Conservation (phyloP, 2,888 invertebrate genomes). For the Drosophila formosana region DNA sequence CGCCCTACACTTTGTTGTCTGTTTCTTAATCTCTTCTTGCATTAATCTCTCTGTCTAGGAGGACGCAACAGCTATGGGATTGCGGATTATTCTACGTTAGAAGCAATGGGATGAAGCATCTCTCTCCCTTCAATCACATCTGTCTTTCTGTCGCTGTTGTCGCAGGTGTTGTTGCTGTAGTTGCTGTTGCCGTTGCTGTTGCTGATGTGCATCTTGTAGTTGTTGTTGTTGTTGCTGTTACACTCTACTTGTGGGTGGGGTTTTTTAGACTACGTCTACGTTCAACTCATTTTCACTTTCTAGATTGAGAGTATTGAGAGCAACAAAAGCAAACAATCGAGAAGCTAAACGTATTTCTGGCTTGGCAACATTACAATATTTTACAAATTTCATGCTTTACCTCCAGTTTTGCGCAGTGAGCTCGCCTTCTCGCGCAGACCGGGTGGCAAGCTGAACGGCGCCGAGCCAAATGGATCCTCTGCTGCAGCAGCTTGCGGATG, state of each 20-base stretch:
- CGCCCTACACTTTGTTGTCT: constrained; percentile 5
- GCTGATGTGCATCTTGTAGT: constrained; percentile 15
- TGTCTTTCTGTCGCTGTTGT: constrained; percentile 1
- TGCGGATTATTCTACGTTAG: constrained; percentile 10
- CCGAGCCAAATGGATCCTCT: constrained; percentile 92
- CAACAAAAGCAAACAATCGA: constrained; percentile 80
- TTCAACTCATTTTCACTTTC: constrained; percentile 76
- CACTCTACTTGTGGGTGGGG: constrained; percentile 62
- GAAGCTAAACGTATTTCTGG: constrained; percentile 79
- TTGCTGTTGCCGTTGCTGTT: constrained; percentile 31
- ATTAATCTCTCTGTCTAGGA: constrained; percentile 5
- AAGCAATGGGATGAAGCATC: constrained; percentile 6
- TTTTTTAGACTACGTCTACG: constrained; percentile 77
- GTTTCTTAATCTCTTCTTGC: not conserved
- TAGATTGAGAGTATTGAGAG: constrained; percentile 77
- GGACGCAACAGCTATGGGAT: constrained; percentile 23
- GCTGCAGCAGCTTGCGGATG: constrained; percentile 73
- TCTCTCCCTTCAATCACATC: not conserved
- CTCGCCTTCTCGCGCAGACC: constrained; percentile 85
- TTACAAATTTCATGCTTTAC: constrained; percentile 85
- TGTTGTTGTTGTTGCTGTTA: constrained; percentile 36
- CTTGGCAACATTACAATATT: constrained; percentile 50
- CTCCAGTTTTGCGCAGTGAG: constrained; percentile 85
- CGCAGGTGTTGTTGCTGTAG: constrained; percentile 26
- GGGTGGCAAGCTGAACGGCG: constrained; percentile 91